Evolutionary conservation across 1,140 invertebrate genomes (phyloP).

Genomic region (Bombyx mori): DNA sequence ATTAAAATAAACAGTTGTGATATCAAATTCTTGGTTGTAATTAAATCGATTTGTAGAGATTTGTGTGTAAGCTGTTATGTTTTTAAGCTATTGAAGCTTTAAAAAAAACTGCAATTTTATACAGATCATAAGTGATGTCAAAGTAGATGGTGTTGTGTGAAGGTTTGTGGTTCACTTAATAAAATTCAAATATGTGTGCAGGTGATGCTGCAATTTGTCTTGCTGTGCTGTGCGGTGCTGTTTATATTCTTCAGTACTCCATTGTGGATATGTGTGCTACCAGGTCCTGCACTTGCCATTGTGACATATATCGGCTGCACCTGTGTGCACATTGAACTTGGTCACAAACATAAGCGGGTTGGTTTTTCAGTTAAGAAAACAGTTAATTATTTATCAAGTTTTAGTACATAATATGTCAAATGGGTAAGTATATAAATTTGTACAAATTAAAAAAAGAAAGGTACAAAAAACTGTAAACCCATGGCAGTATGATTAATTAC

Average conservation of each 20-base stretch:
- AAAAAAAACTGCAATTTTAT: background rate
- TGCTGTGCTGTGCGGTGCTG: conserved; percentile 38
- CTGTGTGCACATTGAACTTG: conserved; percentile 20
- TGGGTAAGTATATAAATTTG: background rate
- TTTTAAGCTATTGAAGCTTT: no score
- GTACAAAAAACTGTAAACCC: background rate
- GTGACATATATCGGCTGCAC: conserved; percentile 13
- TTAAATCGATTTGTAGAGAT: background rate
- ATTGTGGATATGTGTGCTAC: conserved; percentile 18
- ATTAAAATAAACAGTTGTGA: background rate
- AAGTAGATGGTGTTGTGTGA: background rate
- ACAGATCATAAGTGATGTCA: background rate
- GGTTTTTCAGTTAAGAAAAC: background rate
- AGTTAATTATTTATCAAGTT: background rate
- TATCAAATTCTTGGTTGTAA: background rate
- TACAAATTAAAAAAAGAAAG: background rate
- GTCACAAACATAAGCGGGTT: background rate
- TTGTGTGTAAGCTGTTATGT: background rate
- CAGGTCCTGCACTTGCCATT: conserved; percentile 20
- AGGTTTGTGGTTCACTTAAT: background rate
- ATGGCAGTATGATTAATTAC: background rate
- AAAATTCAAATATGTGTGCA: conserved; percentile 10
- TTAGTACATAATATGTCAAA: background rate
- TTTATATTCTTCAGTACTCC: conserved; percentile 46
- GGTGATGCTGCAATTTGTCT: conserved; percentile 37